phyloP scores from a whole-genome alignment of 92 coral and sea anemone genomes.

The Montipora capitata region DNA sequence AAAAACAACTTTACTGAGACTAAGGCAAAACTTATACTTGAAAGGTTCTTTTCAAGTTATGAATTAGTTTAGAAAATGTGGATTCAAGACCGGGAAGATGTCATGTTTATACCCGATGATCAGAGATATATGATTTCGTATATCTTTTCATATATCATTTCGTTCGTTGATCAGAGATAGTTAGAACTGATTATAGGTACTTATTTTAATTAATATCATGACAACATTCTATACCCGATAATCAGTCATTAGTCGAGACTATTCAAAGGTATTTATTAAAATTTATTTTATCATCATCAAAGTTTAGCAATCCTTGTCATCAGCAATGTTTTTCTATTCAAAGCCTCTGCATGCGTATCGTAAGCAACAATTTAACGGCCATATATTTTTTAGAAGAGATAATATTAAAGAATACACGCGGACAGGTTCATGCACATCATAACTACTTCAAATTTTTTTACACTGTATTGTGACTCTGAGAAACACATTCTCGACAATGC shows the following conservation, averaged over 20 bases:
- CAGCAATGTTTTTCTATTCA: neutral
- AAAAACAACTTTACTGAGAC: neutral
- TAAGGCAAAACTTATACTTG: neutral
- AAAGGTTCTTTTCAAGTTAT: too few species aligned
- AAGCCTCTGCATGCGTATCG: neutral
- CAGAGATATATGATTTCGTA: too few species aligned
- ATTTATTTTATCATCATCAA: neutral
- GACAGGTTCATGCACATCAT: neutral
- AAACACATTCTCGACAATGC: neutral
- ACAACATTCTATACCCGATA: too few species aligned
- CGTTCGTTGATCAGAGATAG: too few species aligned
- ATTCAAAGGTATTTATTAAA: too few species aligned
- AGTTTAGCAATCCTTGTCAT: conserved; percentile 18
- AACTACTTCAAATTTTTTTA: neutral
- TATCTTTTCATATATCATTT: too few species aligned
- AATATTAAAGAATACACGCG: neutral
- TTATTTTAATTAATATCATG: too few species aligned
- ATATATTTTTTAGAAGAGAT: neutral
- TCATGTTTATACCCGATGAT: too few species aligned
- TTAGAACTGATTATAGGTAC: too few species aligned
- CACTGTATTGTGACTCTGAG: neutral
- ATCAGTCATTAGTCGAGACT: too few species aligned
- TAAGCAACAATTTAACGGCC: conserved; percentile 22
- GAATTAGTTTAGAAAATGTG: too few species aligned
- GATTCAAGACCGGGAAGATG: too few species aligned